phyloP scores from a whole-genome alignment of 1,140 invertebrate species.

The Calliphora vicina region DNA sequence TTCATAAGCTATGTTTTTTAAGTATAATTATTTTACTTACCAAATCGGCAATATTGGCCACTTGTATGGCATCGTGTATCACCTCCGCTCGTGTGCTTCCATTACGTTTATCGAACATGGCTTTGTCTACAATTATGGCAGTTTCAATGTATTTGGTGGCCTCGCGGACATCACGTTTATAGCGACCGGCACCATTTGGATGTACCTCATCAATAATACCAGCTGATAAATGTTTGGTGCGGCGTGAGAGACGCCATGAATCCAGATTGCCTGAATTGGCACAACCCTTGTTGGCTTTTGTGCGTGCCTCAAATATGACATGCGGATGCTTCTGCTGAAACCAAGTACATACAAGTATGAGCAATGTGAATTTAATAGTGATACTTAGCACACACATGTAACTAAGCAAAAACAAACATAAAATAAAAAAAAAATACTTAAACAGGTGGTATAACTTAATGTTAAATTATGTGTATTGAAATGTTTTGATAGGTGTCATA shows the following conservation, averaged over 20 bases:
- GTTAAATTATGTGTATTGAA: too few relatives aligned
- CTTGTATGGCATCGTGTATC: constrained; percentile 93
- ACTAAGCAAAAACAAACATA: too few relatives aligned
- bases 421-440: neutral
- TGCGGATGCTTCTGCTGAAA: constrained; percentile 94
- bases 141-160: constrained; percentile 93
- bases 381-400: too few relatives aligned
- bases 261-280: constrained; percentile 82
- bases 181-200: constrained; percentile 63
- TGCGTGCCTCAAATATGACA: constrained; percentile 91
- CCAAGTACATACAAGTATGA: constrained; percentile 58
- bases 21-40: too few relatives aligned
- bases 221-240: constrained; percentile 70
- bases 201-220: constrained; percentile 65
- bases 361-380: constrained; percentile 24
- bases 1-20: too few relatives aligned
- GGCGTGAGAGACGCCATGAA: constrained; percentile 70
- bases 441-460: neutral
- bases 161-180: constrained; percentile 82
- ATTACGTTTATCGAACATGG: constrained; percentile 93
- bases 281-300: constrained; percentile 86
- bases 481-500: too few relatives aligned
- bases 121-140: constrained; percentile 89
- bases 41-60: constrained; percentile 95
- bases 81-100: constrained; percentile 88